Evolutionary conservation across 2,113 vertebrate species (phyloP).

Genomic region (Hemiscyllium ocellatum): DNA sequence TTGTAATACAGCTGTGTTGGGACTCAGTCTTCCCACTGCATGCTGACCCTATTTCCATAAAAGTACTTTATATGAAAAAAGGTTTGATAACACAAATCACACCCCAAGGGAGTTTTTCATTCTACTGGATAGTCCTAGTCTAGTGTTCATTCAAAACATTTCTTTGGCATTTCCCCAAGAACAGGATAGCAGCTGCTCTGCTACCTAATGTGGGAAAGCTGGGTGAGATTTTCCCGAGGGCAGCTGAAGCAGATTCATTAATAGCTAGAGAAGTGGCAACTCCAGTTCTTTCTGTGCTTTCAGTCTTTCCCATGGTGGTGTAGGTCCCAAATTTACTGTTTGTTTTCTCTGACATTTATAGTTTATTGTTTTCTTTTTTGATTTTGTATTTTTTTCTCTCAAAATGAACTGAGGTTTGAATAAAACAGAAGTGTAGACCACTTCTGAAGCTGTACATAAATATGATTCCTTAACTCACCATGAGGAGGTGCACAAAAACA

Average conservation of each 20-base stretch:
- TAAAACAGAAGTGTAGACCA: not conserved
- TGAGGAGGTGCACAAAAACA: not conserved
- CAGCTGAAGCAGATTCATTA: not conserved
- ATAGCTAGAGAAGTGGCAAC: not conserved
- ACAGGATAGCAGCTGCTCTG: constrained; percentile 25
- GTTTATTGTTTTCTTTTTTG: not conserved
- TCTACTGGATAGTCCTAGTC: constrained; percentile 12
- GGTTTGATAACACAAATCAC: constrained; percentile 23
- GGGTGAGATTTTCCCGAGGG: constrained; percentile 1
- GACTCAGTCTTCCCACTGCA: not conserved
- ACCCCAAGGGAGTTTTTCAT: constrained; percentile 11
- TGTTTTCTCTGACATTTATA: not conserved
- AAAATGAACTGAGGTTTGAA: not conserved
- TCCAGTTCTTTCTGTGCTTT: not conserved
- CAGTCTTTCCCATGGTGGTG: not conserved
- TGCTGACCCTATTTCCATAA: constrained; percentile 24
- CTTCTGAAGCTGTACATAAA: not conserved
- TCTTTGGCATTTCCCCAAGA: constrained; percentile 33
- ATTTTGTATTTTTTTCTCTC: not conserved
- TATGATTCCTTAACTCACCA: not conserved
- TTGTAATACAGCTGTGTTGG: constrained; percentile 23
- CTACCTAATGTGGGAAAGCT: constrained; percentile 32
- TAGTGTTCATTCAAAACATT: constrained; percentile 30
- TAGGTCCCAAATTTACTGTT: not conserved
- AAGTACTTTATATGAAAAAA: constrained; percentile 26